These are phyloP conservation scores for Chionis minor DNA, from an alignment of 2,113 vertebrate genomes.

Conservation along the genomic window DNA sequence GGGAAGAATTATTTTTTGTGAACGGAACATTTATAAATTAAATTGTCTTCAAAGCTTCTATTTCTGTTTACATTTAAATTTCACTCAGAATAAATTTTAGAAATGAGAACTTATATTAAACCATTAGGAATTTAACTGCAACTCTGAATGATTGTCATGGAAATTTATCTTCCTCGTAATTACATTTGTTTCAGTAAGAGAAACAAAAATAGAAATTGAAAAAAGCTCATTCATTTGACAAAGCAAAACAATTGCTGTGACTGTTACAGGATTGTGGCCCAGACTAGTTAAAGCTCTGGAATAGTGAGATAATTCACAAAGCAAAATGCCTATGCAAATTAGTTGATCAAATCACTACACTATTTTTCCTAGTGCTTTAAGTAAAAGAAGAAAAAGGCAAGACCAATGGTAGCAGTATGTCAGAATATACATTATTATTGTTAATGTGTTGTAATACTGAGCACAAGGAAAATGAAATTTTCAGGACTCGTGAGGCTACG, in stretches of 20 bases:
- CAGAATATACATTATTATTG: not conserved
- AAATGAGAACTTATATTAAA: slow-evolving; percentile 8
- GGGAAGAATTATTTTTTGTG: not conserved
- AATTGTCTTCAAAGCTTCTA: not conserved
- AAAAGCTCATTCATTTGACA: not conserved
- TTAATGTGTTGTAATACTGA: not conserved
- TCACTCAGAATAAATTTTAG: not conserved
- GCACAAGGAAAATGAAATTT: not conserved
- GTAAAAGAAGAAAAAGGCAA: not conserved
- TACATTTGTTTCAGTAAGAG: not conserved
- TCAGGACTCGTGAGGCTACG: not conserved
- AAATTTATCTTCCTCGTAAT: slow-evolving; percentile 24
- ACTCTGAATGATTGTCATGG: not conserved
- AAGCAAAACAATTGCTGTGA: not conserved
- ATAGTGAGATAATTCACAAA: slow-evolving; percentile 44
- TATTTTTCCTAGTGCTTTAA: not conserved
- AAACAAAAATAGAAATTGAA: not conserved
- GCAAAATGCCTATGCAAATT: slow-evolving; percentile 44
- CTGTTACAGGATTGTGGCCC: not conserved
- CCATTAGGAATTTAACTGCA: not conserved
- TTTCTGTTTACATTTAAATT: slow-evolving; percentile 1
- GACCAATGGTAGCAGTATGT: not conserved
- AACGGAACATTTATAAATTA: not conserved
- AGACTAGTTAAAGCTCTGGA: slow-evolving; percentile 26
- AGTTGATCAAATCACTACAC: slow-evolving; percentile 9